Conservation (phyloP, 2,113 vertebrate genomes). For the Eulemur macaco region DNA sequence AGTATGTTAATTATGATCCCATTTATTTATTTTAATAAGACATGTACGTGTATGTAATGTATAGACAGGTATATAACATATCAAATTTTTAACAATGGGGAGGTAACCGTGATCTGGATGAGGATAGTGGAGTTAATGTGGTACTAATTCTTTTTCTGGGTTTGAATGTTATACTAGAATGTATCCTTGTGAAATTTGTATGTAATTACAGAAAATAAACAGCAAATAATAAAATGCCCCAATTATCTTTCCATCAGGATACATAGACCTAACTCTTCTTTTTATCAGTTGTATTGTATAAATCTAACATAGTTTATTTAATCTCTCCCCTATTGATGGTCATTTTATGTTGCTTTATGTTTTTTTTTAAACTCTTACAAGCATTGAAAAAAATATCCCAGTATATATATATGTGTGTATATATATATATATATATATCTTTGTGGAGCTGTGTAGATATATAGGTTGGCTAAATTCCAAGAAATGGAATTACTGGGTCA, state of each 20-base stretch:
- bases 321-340: not conserved
- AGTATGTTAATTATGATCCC: not conserved
- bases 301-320: conserved; percentile 15
- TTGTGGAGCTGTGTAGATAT: not conserved
- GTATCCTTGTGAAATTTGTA: not conserved
- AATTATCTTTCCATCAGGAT: not conserved
- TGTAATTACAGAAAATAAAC: not conserved
- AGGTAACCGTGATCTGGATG: not conserved
- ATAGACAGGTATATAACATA: not conserved
- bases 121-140: not conserved
- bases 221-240: conserved; percentile 26
- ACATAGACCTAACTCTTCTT: not conserved
- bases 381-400: not conserved
- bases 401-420: not conserved
- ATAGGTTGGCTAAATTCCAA: not conserved
- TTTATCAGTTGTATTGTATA: not conserved
- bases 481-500: not conserved
- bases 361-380: conserved; percentile 14
- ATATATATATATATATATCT: not conserved
- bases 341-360: not conserved
- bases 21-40: conserved; percentile 25
- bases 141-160: not conserved
- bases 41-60: not conserved
- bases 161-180: conserved; percentile 37
- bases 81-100: not conserved